These are phyloP conservation scores for Parauchenoglanis ngamensis DNA, from an alignment of 2,797 vertebrate species.

Conservation along the genomic window DNA sequence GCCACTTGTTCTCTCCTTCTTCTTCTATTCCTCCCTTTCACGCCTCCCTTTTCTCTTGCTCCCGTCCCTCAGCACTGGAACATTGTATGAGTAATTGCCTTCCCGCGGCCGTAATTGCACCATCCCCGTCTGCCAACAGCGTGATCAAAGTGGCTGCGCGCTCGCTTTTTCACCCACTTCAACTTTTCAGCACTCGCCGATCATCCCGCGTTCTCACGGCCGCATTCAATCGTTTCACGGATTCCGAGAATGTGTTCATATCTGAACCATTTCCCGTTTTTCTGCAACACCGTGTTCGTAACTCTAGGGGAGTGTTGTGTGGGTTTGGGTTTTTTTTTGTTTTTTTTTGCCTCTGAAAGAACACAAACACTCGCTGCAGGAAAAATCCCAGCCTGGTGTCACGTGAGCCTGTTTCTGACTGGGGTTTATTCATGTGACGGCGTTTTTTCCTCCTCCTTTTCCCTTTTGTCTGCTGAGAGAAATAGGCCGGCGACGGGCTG, in stretches of 20 bases:
- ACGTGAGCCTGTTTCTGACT: neutral
- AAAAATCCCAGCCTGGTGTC: neutral
- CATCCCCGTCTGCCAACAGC: constrained; percentile 70
- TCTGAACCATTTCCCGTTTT: neutral
- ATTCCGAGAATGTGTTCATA: constrained; percentile 42
- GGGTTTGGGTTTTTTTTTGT: neutral
- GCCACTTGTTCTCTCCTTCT: constrained; percentile 15
- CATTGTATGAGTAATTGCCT: constrained; percentile 89
- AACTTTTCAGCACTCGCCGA: constrained; percentile 64
- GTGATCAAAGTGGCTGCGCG: constrained; percentile 76
- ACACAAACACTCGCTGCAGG: constrained; percentile 48
- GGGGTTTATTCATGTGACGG: constrained; percentile 39
- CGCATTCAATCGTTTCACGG: constrained; percentile 57
- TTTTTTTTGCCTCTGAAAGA: constrained; percentile 51
- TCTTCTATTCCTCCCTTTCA: constrained; percentile 1
- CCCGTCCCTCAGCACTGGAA: constrained; percentile 71
- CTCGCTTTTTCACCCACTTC: constrained; percentile 65
- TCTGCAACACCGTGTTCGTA: constrained; percentile 50
- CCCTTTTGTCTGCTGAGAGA: constrained; percentile 36
- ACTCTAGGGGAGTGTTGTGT: neutral
- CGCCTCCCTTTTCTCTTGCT: neutral
- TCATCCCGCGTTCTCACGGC: constrained; percentile 46
- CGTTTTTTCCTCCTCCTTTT: too few species aligned
- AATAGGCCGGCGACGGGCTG: constrained; percentile 23
- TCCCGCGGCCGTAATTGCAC: constrained; percentile 76